Evolutionary conservation across 2,888 invertebrate species (phyloP), one percentile per base, ranked within the genome.

Genomic region (Eilema depressum): DNA sequence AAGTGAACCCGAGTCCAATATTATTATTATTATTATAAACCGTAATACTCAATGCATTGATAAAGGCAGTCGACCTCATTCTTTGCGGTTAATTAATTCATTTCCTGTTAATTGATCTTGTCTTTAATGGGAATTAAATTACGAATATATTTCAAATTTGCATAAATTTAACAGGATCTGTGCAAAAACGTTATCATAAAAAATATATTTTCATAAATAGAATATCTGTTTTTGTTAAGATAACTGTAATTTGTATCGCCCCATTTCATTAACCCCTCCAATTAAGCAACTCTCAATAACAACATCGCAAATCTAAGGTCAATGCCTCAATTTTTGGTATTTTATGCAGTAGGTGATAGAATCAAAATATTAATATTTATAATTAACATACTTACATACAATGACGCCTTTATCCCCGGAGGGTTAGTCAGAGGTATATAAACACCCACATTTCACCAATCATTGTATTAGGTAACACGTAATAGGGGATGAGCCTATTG

Each of bases 51-150:
- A 28, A 28, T 47, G n/a, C 53, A 41, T 64, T 28, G 7, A 53
- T 66, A 61, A 26, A 47, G 66, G 63, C 63, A 59, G 59, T 53
- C 47, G 63, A 59, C 67, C 63, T 66, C 66, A 41, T 63, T 70
- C 28, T 63, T 26, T n/a, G 37, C 14, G 41, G 57, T 66, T 57
- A 66, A 66, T 66, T 70, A 66, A 66, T 70, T 70, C 70, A 66
- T 70, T 66, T 63, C 66, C 30, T 60, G 47, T 60, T 65, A 65
- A 69, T 60, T 69, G 65, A 33, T 57, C 60, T 53, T 61, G 69
- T 61, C 65, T 33, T 30, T 69, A 60, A 61, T 65, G 47, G 41
- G 12, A 47, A 66, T 47, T 41, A 61, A 69, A 69, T 69, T 65
- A 69, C 33, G 64, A 65, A 61, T 69, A 61, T 53, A 63, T 61